Evolutionary conservation across 53 echinoderm and acorn worm species (phyloP).

Genomic region (Mesocentrotus franciscanus): DNA sequence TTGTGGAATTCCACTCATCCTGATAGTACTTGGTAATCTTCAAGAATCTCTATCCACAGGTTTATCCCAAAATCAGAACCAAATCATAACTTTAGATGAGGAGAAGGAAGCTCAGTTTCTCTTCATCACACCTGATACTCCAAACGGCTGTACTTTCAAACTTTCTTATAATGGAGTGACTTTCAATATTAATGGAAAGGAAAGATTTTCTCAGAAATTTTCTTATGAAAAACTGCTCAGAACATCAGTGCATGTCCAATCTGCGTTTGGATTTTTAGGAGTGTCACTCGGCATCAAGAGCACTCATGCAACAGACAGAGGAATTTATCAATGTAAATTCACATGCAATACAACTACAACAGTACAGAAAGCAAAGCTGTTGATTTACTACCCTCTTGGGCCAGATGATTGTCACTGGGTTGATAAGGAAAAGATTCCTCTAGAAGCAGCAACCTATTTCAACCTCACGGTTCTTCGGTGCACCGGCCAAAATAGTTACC

Average conservation of each 20-base stretch:
- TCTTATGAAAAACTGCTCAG: background rate
- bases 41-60: background rate
- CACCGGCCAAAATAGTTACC: conserved; percentile 9
- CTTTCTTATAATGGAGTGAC: conserved; percentile 27
- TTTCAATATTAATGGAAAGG: conserved; percentile 20
- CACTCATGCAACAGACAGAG: conserved; percentile 13
- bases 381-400: conserved; percentile 5
- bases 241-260: background rate
- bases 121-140: background rate
- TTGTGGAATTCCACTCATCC: background rate
- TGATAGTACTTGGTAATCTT: background rate
- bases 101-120: background rate
- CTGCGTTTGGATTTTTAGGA: background rate
- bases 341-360: background rate
- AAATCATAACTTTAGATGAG: background rate
- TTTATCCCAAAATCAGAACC: background rate
- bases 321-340: conserved; percentile 36
- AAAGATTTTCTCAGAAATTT: background rate
- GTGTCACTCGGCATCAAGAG: background rate
- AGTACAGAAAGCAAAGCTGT: background rate
- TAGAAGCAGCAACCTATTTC: conserved; percentile 29
- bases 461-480: conserved; percentile 26
- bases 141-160: background rate
- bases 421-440: background rate
- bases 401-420: background rate